A percentile compares a stretch with the other conserved stretches of the same genome.
Conservation (phyloP, 1,140 invertebrate genomes). For the Oreohelix idahoensis region DNA sequence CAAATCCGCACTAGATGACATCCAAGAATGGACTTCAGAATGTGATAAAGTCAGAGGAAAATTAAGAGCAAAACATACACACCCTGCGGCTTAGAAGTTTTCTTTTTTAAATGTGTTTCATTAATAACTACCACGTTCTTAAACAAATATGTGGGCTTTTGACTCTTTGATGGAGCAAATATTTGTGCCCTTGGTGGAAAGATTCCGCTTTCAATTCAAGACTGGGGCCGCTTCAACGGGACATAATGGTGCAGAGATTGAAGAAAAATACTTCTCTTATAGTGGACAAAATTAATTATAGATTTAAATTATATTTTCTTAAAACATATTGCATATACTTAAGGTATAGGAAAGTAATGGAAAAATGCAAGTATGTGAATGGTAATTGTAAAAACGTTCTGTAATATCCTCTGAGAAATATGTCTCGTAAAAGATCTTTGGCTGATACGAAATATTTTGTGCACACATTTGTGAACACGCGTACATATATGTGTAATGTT, state of each 20-base stretch:
- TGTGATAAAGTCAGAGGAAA: not conserved
- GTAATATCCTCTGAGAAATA: too few relatives aligned
- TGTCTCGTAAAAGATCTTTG: too few relatives aligned
- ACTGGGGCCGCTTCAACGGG: not conserved
- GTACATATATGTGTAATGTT: too few relatives aligned
- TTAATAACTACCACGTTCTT: not conserved
- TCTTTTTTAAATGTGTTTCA: not conserved
- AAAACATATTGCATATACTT: not conserved
- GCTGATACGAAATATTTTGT: too few relatives aligned
- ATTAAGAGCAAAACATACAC: not conserved
- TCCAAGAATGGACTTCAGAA: not conserved
- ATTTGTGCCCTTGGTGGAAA: not conserved
- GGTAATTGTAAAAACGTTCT: too few relatives aligned
- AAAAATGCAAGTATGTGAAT: too few relatives aligned
- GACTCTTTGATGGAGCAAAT: not conserved
- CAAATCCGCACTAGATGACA: not conserved
- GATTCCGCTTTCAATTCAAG: not conserved
- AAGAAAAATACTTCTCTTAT: not conserved
- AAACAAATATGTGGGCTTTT: constrained; percentile 4
- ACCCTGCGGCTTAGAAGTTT: not conserved
- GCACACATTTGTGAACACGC: too few relatives aligned
- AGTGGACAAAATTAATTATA: not conserved
- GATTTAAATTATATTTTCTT: constrained; percentile 1
- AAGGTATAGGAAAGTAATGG: too few relatives aligned
- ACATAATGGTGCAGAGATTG: not conserved